Conservation (phyloP, 2,113 vertebrate species). For the Corythornis cristatus region DNA sequence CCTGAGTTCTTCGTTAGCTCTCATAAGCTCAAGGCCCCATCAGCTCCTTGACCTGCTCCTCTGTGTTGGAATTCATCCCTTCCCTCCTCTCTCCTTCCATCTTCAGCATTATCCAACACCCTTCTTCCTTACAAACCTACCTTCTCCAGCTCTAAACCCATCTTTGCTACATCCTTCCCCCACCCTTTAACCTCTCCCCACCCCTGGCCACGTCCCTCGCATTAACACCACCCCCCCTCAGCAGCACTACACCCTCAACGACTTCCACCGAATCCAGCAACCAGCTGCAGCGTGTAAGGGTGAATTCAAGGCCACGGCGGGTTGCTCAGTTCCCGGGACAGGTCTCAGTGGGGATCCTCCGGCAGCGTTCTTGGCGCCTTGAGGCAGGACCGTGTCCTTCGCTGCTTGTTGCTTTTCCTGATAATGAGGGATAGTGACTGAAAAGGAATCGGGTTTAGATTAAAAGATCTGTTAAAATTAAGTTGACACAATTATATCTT, state of each 20-base stretch:
- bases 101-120: accelerated
- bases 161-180: accelerated
- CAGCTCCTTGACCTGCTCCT: not conserved
- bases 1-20: accelerated
- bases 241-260: accelerated
- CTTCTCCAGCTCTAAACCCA: accelerated
- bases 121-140: accelerated
- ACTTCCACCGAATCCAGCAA: not conserved
- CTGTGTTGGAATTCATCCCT: not conserved
- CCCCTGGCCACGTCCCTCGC: accelerated
- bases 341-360: accelerated
- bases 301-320: accelerated
- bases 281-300: accelerated
- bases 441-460: not conserved
- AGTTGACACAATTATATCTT: accelerated
- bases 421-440: not conserved
- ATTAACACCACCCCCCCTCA: not conserved
- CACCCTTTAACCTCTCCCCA: not conserved
- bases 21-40: accelerated
- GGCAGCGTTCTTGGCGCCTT: accelerated
- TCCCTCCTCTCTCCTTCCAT: not conserved
- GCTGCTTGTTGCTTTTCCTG: accelerated
- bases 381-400: not conserved
- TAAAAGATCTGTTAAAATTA: not conserved
- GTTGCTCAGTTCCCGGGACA: not conserved